These are phyloP conservation scores for Charaxes varanes DNA, from an alignment of 1,140 invertebrate species.

Conservation along the genomic window DNA sequence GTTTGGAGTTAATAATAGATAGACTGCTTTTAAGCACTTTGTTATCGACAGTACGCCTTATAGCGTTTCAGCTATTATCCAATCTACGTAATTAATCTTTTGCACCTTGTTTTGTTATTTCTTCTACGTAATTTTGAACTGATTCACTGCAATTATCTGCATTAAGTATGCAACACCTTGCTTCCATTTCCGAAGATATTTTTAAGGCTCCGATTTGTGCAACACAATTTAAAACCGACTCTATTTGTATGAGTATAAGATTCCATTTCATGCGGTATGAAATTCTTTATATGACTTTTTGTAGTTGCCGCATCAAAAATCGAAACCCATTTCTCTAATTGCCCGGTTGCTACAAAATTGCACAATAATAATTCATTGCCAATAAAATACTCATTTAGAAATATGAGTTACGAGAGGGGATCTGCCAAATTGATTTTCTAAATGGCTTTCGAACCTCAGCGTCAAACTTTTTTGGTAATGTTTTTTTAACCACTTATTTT, in stretches of 20 bases:
- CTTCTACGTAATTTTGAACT: conserved; percentile 33
- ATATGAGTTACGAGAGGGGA: conserved; percentile 12
- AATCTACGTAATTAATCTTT: conserved; percentile 39
- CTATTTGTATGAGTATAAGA: not conserved
- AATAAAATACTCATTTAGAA: conserved; percentile 39
- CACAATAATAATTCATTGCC: conserved; percentile 43
- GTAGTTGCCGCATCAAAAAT: conserved; percentile 17
- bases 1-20: no score
- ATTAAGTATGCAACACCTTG: conserved; percentile 25
- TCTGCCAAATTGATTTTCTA: conserved; percentile 19
- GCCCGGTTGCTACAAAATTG: conserved; percentile 32
- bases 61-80: conserved; percentile 4
- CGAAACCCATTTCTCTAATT: conserved; percentile 47
- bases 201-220: not conserved
- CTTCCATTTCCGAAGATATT: conserved; percentile 17
- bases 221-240: conserved; percentile 2
- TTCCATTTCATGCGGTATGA: conserved; percentile 2
- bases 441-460: conserved; percentile 13
- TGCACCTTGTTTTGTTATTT: conserved; percentile 34
- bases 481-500: no score
- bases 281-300: not conserved
- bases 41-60: no score
- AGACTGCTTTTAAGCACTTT: no score
- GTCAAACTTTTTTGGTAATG: conserved; percentile 1
- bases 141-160: conserved; percentile 25